Conservation (phyloP, 2,113 vertebrate species). For the Takifugu bimaculatus region DNA sequence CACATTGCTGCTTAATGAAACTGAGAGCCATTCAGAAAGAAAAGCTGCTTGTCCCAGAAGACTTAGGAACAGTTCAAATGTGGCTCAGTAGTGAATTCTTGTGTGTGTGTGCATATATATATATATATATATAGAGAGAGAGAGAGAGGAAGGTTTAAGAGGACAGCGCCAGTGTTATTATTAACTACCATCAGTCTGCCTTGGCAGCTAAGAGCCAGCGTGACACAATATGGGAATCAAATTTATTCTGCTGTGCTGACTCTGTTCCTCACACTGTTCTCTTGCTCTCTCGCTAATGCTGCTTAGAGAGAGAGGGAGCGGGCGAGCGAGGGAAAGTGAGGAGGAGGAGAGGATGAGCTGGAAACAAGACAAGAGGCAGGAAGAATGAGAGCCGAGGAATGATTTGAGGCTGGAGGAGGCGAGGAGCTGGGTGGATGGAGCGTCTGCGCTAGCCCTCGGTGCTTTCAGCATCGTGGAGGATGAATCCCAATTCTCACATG, state of each 20-base stretch:
- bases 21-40: no score
- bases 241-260: conserved; percentile 71
- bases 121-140: conserved; percentile 4
- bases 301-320: conserved; percentile 5
- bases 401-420: conserved; percentile 29
- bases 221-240: conserved; percentile 75
- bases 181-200: conserved; percentile 21
- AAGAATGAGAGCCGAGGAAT: conserved; percentile 36
- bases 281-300: conserved; percentile 15
- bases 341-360: conserved; percentile 11
- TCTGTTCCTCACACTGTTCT: conserved; percentile 50
- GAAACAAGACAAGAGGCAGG: conserved; percentile 32
- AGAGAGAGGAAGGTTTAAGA: background rate
- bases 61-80: no score
- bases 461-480: conserved; percentile 82
- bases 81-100: no score
- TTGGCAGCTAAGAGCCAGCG: conserved; percentile 53
- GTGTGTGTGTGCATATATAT: background rate
- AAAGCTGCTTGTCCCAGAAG: no score
- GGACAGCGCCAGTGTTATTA: conserved; percentile 9
- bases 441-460: conserved; percentile 77
- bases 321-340: conserved; percentile 3
- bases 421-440: conserved; percentile 64
- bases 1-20: no score
- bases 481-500: conserved; percentile 52